Conservation (phyloP, 2,888 invertebrate genomes). For the Mimachlamys varia region DNA sequence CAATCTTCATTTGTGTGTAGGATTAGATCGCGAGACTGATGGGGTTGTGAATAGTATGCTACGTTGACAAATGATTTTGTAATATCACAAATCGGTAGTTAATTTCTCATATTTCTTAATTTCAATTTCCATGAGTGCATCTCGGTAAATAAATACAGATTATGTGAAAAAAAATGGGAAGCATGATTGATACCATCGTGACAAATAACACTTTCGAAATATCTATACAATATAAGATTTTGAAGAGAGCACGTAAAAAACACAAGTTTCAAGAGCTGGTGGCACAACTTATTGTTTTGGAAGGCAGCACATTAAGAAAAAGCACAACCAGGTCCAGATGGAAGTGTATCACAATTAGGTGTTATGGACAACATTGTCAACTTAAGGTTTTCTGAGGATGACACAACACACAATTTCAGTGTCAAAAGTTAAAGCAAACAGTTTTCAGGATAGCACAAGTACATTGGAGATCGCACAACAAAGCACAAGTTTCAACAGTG, state of each 20-base stretch:
- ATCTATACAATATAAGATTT: not conserved
- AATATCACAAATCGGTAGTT: not conserved
- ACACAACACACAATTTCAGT: too few relatives aligned
- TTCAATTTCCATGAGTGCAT: conserved; percentile 11
- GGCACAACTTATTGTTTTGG: not conserved
- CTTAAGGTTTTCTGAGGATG: too few relatives aligned
- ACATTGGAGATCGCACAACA: too few relatives aligned
- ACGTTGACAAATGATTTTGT: conserved; percentile 6
- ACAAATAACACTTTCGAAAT: not conserved
- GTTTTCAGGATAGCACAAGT: too few relatives aligned
- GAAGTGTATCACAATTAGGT: not conserved
- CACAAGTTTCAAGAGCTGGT: too few relatives aligned
- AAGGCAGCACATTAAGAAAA: too few relatives aligned
- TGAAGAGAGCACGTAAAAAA: too few relatives aligned
- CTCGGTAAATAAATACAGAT: not conserved
- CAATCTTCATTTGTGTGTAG: not conserved
- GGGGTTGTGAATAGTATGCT: not conserved
- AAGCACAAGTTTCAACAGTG: too few relatives aligned
- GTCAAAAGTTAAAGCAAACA: too few relatives aligned
- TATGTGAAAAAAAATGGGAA: not conserved
- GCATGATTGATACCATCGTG: not conserved
- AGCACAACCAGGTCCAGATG: not conserved
- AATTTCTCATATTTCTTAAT: conserved; percentile 36
- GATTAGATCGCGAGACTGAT: not conserved
- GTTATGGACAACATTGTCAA: too few relatives aligned